Evolutionary conservation across 2,113 vertebrate species (phyloP), one percentile per base, ranked within the genome.

Genomic region (Myotis lucifugus): DNA sequence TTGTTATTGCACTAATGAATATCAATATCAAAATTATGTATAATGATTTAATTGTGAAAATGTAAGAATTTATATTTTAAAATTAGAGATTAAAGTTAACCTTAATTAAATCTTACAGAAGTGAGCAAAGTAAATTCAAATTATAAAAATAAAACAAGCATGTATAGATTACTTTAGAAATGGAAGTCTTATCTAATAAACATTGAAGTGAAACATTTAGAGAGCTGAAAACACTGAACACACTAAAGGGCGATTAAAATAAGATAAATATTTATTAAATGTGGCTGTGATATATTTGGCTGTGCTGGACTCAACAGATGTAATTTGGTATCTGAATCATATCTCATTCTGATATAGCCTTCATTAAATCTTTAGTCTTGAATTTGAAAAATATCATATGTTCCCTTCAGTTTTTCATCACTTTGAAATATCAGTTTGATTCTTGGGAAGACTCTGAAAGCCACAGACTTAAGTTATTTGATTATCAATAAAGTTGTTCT

Each of bases 261-360:
- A 98, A 98, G 98, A 98, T 98, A 98, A 98, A 98, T 98, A 98
- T 98, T 98, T 98, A 98, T 98, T 98, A 98, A 98, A 98, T 97
- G 93, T 85, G 97, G 93, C 96, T 97, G 98, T 97, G 98, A 98
- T 98, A 98, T 99, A 98, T 98, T 98, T 98, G 98, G 85, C 88
- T 97, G 34, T 98, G 96, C 95, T 97, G 96, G 85, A 95, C 97
- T 98, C 98, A 98, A 98, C 97, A 98, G 98, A 98, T 98, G 91
- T 98, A 98, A 98, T 98, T 98, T 98, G 97, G 96, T 97, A 98
- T 98, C 97, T 97, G 97, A 98, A 98, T 97, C 96, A 97, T 98
- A 97, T 98, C 97, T 98, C 96, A 98, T 98, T 98, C 88, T 97
- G 97, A 97, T 98, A 97, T 29, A 97, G 95, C 95, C 95, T 98